Evolutionary conservation across 1,140 invertebrate genomes (phyloP).

Genomic region (Bactericera cockerelli): DNA sequence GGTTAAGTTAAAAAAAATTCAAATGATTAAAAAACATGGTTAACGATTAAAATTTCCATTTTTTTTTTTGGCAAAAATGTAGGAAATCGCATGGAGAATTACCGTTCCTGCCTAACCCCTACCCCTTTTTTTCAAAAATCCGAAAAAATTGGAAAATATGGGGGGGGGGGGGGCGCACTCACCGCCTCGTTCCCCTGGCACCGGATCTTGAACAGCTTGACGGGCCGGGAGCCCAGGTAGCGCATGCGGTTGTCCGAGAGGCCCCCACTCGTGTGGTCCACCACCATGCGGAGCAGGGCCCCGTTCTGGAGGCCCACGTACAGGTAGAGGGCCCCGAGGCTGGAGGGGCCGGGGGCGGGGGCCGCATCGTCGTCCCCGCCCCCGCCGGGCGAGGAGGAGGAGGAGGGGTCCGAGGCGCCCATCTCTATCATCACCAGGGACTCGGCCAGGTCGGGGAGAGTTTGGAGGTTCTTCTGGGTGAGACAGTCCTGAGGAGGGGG

Average conservation of each 20-base stretch:
- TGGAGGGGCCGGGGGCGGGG: slow-evolving; percentile 32
- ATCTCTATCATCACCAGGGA: slow-evolving; percentile 94
- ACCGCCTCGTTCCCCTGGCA: slow-evolving; percentile 93
- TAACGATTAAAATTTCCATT: too few species aligned
- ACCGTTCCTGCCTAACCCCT: too few species aligned
- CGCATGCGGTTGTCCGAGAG: slow-evolving; percentile 91
- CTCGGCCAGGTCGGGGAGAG: slow-evolving; percentile 88
- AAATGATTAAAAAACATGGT: too few species aligned
- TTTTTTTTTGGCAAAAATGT: too few species aligned
- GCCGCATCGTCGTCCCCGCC: slow-evolving; percentile 35
- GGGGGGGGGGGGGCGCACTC: too few species aligned
- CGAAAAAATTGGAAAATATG: too few species aligned
- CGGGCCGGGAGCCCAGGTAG: slow-evolving; percentile 85
- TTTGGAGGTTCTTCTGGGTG: slow-evolving; percentile 87
- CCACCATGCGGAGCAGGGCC: slow-evolving; percentile 80
- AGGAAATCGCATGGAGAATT: too few species aligned
- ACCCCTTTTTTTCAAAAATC: too few species aligned
- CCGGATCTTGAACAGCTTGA: slow-evolving; percentile 87
- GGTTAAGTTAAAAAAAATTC: too few species aligned
- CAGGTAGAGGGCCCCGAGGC: slow-evolving; percentile 67
- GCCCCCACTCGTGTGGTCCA: slow-evolving; percentile 94
- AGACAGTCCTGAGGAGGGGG: slow-evolving; percentile 53
- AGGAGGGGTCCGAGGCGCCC: slow-evolving; percentile 47
- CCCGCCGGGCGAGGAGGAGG: slow-evolving; percentile 38
- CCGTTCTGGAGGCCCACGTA: slow-evolving; percentile 98